Evolutionary conservation across 2,888 invertebrate species (phyloP).

Genomic region (Zygogramma bicolorata): DNA sequence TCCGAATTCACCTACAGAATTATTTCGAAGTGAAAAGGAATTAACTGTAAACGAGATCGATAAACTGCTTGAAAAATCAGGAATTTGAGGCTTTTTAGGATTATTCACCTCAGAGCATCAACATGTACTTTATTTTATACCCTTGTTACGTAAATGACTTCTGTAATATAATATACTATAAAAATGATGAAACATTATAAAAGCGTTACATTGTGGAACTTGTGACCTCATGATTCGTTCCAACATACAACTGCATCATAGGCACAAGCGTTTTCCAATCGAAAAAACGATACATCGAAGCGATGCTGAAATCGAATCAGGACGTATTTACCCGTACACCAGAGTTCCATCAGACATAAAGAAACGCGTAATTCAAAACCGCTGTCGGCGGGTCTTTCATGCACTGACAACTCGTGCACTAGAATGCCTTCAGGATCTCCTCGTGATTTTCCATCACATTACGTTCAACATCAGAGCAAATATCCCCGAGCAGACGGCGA

Average conservation of each 20-base stretch:
- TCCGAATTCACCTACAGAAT: no score
- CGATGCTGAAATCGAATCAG: background rate
- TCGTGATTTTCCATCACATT: slow-evolving; percentile 38
- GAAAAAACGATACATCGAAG: background rate
- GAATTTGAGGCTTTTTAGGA: no score
- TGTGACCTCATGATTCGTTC: background rate
- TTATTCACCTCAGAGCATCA: no score
- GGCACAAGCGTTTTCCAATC: no score
- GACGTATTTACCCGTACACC: background rate
- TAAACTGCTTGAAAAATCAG: no score
- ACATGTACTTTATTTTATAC: no score
- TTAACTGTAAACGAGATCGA: no score
- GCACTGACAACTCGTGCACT: slow-evolving; percentile 20
- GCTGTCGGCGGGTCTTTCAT: slow-evolving; percentile 17
- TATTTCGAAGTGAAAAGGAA: no score
- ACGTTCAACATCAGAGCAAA: slow-evolving; percentile 36
- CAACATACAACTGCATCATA: no score
- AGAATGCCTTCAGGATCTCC: slow-evolving; percentile 32
- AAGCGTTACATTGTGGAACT: no score
- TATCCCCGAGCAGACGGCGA: slow-evolving; percentile 25
- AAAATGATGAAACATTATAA: background rate
- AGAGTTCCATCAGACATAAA: slow-evolving; percentile 16
- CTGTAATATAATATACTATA: no score
- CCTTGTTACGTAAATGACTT: no score
- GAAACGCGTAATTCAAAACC: slow-evolving; percentile 3